Percentiles rank a stretch among this genome's conserved stretches.
phyloP scores from a whole-genome alignment of 2,888 invertebrate species.

The Dysmachus trigonus region DNA sequence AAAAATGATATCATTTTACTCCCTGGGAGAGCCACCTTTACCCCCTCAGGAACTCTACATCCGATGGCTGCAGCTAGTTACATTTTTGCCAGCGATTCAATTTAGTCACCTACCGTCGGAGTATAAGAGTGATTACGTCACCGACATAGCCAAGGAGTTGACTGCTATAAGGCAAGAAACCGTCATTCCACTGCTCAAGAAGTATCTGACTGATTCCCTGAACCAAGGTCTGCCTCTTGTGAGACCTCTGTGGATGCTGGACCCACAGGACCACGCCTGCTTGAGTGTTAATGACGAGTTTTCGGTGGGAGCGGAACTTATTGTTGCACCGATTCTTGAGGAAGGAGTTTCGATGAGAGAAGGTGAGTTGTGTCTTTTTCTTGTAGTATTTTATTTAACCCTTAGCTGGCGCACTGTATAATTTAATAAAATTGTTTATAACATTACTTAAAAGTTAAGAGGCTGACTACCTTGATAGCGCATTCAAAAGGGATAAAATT shows the following conservation, averaged over 20 bases:
- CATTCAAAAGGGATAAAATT: too few relatives aligned
- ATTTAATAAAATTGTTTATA: too few relatives aligned
- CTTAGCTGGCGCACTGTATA: too few relatives aligned
- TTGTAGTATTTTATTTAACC: too few relatives aligned
- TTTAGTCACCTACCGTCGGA: slow-evolving; percentile 90
- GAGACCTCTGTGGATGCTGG: slow-evolving; percentile 89
- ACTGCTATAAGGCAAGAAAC: slow-evolving; percentile 78
- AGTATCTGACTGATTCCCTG: slow-evolving; percentile 80
- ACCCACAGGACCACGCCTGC: slow-evolving; percentile 80
- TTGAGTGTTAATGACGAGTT: slow-evolving; percentile 85
- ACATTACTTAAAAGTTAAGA: too few relatives aligned
- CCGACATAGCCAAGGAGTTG: slow-evolving; percentile 80
- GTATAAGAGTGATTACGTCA: slow-evolving; percentile 80
- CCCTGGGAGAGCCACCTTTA: slow-evolving; percentile 68
- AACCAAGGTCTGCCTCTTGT: slow-evolving; percentile 86
- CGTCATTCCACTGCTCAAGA: slow-evolving; percentile 79
- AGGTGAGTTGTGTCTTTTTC: slow-evolving; percentile 60
- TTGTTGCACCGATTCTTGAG: slow-evolving; percentile 87
- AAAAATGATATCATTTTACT: slow-evolving; percentile 66
- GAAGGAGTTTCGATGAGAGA: slow-evolving; percentile 77
- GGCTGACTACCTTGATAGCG: too few relatives aligned
- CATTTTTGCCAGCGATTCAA: slow-evolving; percentile 91
- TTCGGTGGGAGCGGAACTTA: slow-evolving; percentile 86
- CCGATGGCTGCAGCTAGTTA: slow-evolving; percentile 89
- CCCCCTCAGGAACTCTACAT: slow-evolving; percentile 86